Conservation (phyloP, 2,797 vertebrate species). For the Heterohyrax brucei region DNA sequence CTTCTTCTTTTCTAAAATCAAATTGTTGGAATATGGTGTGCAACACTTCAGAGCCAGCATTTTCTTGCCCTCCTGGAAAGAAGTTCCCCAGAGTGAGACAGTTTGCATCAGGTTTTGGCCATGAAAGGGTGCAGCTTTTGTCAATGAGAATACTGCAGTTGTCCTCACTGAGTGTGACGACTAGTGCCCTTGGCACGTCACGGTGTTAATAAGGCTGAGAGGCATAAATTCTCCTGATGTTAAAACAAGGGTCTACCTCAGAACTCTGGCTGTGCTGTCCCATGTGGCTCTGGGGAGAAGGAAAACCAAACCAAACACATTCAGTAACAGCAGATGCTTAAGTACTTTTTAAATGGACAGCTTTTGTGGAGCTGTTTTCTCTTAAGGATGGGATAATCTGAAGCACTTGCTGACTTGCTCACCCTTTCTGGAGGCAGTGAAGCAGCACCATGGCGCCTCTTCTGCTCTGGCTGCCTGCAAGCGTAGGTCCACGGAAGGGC, state of each 20-base stretch:
- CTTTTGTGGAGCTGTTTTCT: conserved; percentile 69
- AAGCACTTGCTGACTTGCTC: conserved; percentile 80
- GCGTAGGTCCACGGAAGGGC: conserved; percentile 81
- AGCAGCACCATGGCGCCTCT: conserved; percentile 63
- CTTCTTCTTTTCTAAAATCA: not conserved
- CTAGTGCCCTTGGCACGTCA: conserved; percentile 46
- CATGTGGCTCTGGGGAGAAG: conserved; percentile 60
- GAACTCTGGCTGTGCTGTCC: conserved; percentile 55
- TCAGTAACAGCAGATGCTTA: conserved; percentile 72
- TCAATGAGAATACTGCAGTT: conserved; percentile 47
- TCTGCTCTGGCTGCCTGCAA: conserved; percentile 35
- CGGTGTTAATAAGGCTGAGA: conserved; percentile 22
- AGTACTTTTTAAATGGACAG: conserved; percentile 66
- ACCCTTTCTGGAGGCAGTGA: conserved; percentile 33
- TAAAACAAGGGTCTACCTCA: conserved; percentile 56
- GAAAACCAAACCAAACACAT: conserved; percentile 69
- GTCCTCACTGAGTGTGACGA: not conserved
- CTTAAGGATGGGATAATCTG: conserved; percentile 77
- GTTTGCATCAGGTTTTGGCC: conserved; percentile 52
- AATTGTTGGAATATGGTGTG: conserved; percentile 65
- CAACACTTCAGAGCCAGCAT: conserved; percentile 67
- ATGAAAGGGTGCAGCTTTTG: conserved; percentile 52
- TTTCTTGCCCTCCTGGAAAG: not conserved
- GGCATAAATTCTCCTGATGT: conserved; percentile 45
- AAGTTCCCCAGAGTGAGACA: conserved; percentile 67